A percentile compares a stretch with the other conserved stretches of the same genome.
Conservation (phyloP, 2,888 invertebrate species). For the Elysia crispata region DNA sequence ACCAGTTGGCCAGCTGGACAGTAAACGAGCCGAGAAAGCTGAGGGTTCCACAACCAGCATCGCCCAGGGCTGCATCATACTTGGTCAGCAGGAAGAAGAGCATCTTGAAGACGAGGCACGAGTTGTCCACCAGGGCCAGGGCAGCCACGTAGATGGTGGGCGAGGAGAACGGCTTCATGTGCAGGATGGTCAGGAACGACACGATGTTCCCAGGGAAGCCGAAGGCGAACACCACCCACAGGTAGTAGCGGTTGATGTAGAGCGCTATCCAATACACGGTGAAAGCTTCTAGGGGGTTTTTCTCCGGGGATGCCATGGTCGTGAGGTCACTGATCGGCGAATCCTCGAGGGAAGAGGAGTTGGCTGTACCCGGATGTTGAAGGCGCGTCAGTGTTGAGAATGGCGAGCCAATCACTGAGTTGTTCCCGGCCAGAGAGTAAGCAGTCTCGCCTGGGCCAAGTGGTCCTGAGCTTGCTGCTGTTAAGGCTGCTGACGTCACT, state of each 20-base stretch:
- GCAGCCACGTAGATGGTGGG: conserved; percentile 63
- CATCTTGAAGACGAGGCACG: conserved; percentile 58
- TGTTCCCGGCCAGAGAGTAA: not conserved
- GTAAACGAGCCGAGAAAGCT: conserved; percentile 62
- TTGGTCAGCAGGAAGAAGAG: conserved; percentile 56
- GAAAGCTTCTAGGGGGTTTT: conserved; percentile 43
- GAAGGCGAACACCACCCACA: conserved; percentile 61
- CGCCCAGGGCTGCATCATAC: conserved; percentile 55
- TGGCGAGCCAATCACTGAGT: not conserved
- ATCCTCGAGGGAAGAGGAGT: conserved; percentile 16
- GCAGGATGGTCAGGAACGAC: conserved; percentile 60
- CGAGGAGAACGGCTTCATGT: conserved; percentile 63
- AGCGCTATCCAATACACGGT: conserved; percentile 54
- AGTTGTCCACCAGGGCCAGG: conserved; percentile 66
- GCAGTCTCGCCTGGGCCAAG: too few relatives aligned
- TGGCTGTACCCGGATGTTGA: not conserved
- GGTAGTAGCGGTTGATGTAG: conserved; percentile 64
- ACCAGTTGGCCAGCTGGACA: conserved; percentile 68
- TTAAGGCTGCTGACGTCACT: too few relatives aligned
- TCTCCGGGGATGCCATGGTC: not conserved
- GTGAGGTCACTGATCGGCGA: conserved; percentile 1
- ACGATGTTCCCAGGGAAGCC: conserved; percentile 66
- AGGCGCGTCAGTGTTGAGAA: not conserved
- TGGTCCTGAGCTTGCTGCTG: too few relatives aligned
- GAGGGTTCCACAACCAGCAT: conserved; percentile 61